Evolutionary conservation across 2,888 invertebrate species (phyloP).

Genomic region (Dryobota labecula): DNA sequence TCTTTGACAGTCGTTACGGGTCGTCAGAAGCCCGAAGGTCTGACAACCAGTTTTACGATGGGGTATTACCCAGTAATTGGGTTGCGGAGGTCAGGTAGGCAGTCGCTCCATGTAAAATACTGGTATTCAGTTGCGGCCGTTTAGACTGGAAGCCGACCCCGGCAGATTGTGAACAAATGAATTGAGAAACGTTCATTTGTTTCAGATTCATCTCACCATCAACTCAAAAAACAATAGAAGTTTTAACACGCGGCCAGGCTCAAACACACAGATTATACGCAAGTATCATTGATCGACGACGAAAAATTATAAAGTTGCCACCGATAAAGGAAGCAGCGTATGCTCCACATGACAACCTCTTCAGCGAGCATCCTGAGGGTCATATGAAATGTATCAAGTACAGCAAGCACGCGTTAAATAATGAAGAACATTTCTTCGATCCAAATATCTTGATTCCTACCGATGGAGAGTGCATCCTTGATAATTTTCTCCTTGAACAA

Average conservation of each 20-base stretch:
- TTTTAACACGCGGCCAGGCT: slow-evolving; percentile 92
- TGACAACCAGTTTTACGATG: too few relatives aligned
- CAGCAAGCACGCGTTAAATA: slow-evolving; percentile 78
- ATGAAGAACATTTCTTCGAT: slow-evolving; percentile 84
- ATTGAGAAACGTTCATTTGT: slow-evolving; percentile 38
- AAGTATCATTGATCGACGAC: slow-evolving; percentile 91
- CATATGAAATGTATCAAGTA: slow-evolving; percentile 86
- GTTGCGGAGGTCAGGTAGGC: too few relatives aligned
- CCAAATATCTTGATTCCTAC: slow-evolving; percentile 81
- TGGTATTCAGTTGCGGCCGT: too few relatives aligned
- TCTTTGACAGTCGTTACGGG: too few relatives aligned
- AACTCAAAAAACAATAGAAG: slow-evolving; percentile 91
- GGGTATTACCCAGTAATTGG: too few relatives aligned
- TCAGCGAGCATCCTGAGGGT: slow-evolving; percentile 82
- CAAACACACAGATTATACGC: slow-evolving; percentile 94
- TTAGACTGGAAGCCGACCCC: too few relatives aligned
- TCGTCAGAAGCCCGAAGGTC: too few relatives aligned
- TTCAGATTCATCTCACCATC: slow-evolving; percentile 91
- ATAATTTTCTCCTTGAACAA: slow-evolving; percentile 92
- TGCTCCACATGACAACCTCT: slow-evolving; percentile 76
- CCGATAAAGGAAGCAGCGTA: slow-evolving; percentile 78
- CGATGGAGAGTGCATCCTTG: slow-evolving; percentile 91
- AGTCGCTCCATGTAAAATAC: too few relatives aligned
- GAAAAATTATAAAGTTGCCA: slow-evolving; percentile 77
- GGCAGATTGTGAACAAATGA: too few relatives aligned